Evolutionary conservation across 2,888 invertebrate species (phyloP), one percentile per base, ranked within the genome.

Genomic region (Neria commutata): DNA sequence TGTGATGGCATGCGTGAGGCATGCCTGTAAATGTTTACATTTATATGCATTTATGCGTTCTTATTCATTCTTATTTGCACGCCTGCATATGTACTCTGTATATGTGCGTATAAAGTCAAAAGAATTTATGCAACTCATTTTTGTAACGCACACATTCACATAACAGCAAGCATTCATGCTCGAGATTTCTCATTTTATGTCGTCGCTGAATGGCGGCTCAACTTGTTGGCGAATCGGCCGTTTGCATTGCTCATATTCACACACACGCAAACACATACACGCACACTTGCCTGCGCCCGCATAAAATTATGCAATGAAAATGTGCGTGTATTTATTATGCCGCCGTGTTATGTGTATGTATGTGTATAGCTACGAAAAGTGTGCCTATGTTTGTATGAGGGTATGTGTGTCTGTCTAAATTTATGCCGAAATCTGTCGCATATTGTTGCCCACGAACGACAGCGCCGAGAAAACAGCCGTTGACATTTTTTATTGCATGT

Each of bases 251-350:
- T 8, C 29, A 5, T 29, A 5, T 29, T 29, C 6, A 29, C 29
- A 11, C 11, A 29, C 29, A 29, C 11, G 11, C 37, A 37, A 37
- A 37, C 37, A 37, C n/a, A 14, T 8, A 29, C 29, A 11, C 5
- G 11, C 11, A 21, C 17, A 16, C 26, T 48, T n/a, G 48, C 26
- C 3, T 26, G 24, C 33, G 24, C 2, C n/a, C 54, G 26, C 47
- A 23, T 48, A 37, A 55, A 48, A 37, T 24, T 48, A 55, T 55
- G 55, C 37, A 48, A 25, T 46, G 16, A 21, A 1, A 33, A 33
- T 29, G 26, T 54, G 23, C 29, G 11, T 11, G 50, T 45, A 16
- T 16, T 37, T 37, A 37, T 23, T 19, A 11, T 33, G 48, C 19
- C 17, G 19, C 10, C 19, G 42, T 26, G 21, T 47, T 16, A 26